Conservation (phyloP, 2,113 vertebrate genomes). For the Muscicapa adusta region DNA sequence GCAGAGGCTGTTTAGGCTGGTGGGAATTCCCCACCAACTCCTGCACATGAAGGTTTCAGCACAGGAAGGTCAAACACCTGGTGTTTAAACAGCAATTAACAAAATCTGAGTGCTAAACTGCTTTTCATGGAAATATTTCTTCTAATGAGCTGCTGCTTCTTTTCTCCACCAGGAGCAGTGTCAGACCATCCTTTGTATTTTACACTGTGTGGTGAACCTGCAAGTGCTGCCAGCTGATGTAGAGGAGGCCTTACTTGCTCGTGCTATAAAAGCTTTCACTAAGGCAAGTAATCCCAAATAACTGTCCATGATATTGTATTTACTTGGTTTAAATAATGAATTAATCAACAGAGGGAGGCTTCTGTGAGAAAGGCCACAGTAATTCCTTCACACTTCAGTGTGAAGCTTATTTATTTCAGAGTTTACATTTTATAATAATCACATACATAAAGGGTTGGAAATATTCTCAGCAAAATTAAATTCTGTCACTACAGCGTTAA, state of each 20-base stretch:
- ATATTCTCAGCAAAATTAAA: background rate
- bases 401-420: background rate
- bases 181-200: slow-evolving; percentile 87
- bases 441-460: background rate
- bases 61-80: background rate
- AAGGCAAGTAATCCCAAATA: slow-evolving; percentile 73
- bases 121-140: background rate
- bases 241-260: slow-evolving; percentile 81
- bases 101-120: background rate
- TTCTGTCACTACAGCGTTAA: background rate
- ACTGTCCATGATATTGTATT: background rate
- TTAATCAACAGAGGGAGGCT: background rate
- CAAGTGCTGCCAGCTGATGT: slow-evolving; percentile 77
- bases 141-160: slow-evolving; percentile 9
- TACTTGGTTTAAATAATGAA: background rate
- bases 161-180: slow-evolving; percentile 77
- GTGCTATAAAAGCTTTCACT: slow-evolving; percentile 87
- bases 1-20: background rate
- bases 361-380: background rate
- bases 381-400: background rate
- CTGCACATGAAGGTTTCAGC: background rate
- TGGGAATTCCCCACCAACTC: background rate
- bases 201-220: slow-evolving; percentile 86
- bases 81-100: background rate
- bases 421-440: background rate